Evolutionary conservation across 2,888 invertebrate genomes (phyloP).

Genomic region (Agrotis puta): DNA sequence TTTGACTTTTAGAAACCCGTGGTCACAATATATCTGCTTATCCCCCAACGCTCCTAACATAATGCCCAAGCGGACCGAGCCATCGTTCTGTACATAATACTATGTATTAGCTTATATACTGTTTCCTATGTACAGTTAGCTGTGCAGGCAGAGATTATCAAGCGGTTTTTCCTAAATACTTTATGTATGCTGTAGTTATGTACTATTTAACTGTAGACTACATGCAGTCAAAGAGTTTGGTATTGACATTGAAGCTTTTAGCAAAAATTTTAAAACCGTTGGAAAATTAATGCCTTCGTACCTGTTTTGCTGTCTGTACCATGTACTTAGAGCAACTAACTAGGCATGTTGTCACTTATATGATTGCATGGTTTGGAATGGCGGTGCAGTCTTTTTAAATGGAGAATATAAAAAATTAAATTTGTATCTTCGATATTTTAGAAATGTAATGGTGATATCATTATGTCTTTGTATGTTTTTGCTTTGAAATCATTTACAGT

Average conservation of each 20-base stretch:
- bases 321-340: constrained; percentile 50
- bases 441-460: neutral
- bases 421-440: neutral
- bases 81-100: constrained; percentile 75
- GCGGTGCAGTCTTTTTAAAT: constrained; percentile 28
- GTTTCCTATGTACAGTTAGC: constrained; percentile 7
- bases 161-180: too few relatives aligned
- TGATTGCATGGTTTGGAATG: constrained; percentile 7
- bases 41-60: constrained; percentile 53
- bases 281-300: too few relatives aligned
- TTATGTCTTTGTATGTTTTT: neutral
- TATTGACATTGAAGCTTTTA: too few relatives aligned
- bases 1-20: neutral
- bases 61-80: constrained; percentile 44
- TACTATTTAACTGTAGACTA: too few relatives aligned
- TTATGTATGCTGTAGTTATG: too few relatives aligned
- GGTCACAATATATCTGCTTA: constrained; percentile 29
- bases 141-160: too few relatives aligned
- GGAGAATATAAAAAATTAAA: neutral
- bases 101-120: constrained; percentile 50
- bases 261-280: too few relatives aligned
- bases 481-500: too few relatives aligned
- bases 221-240: too few relatives aligned
- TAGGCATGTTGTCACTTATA: constrained; percentile 57
- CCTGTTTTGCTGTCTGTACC: too few relatives aligned